These are phyloP conservation scores for Tachyglossus aculeatus DNA, from an alignment of 2,797 vertebrate species.

Conservation along the genomic window DNA sequence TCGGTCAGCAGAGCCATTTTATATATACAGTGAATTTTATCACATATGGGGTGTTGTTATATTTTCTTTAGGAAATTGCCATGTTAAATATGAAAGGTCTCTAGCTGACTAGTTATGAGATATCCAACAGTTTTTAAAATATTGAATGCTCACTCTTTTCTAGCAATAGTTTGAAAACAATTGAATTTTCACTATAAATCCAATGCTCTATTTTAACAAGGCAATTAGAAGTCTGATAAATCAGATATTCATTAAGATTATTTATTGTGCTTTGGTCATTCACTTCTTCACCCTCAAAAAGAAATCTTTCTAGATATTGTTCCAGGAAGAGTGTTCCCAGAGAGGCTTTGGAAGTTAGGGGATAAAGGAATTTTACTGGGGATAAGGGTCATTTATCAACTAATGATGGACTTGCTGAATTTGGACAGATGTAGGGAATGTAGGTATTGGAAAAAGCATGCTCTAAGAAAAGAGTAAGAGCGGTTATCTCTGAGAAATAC, in stretches of 20 bases:
- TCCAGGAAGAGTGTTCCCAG: not conserved
- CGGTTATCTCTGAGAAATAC: not conserved
- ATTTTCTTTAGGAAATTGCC: constrained; percentile 7
- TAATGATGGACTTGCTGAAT: not conserved
- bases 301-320: constrained; percentile 6
- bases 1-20: not conserved
- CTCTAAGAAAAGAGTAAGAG: not conserved
- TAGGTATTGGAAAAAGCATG: not conserved
- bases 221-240: constrained; percentile 22
- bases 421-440: not conserved
- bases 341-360: not conserved
- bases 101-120: not conserved
- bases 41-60: not conserved
- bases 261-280: constrained; percentile 4
- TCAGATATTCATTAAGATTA: constrained; percentile 24
- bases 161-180: not conserved
- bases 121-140: not conserved
- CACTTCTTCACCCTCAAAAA: not conserved
- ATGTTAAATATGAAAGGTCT: not conserved
- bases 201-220: constrained; percentile 18
- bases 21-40: not conserved
- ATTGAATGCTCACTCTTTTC: not conserved
- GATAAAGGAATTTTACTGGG: not conserved
- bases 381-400: not conserved
- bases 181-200: constrained; percentile 12